Conservation (phyloP, 37 sponge, comb jelly and placozoan genomes). For the Bolinopsis microptera region DNA sequence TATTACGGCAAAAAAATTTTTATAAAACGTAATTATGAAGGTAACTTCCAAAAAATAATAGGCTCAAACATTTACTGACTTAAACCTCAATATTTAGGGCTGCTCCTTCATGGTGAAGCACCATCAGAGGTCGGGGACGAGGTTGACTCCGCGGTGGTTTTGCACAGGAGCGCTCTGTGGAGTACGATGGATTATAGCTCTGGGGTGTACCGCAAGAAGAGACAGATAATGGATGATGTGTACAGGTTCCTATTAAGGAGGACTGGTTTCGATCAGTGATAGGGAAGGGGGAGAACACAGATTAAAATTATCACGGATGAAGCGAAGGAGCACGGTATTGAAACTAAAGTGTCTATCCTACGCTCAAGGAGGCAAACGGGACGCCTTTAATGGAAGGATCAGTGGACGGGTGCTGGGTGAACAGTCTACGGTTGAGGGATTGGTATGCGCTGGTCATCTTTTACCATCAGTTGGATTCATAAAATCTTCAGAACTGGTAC, state of each 20-base stretch:
- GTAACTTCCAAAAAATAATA: too few relatives aligned
- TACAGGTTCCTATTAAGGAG: conserved; percentile 16
- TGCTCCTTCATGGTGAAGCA: too few relatives aligned
- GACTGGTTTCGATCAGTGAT: neutral
- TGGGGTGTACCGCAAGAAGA: conserved; percentile 12
- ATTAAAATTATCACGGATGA: conserved; percentile 47
- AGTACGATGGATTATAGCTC: neutral
- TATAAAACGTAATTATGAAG: too few relatives aligned
- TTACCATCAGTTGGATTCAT: conserved; percentile 46
- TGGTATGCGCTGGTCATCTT: neutral
- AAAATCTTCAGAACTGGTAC: neutral
- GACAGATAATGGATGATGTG: conserved; percentile 63
- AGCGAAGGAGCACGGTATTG: conserved; percentile 43
- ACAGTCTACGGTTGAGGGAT: conserved; percentile 18
- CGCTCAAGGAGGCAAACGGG: conserved; percentile 59
- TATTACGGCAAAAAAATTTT: too few relatives aligned
- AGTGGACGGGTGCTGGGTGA: conserved; percentile 21
- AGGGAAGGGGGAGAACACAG: conserved; percentile 22
- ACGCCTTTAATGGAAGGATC: conserved; percentile 35
- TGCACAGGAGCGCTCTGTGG: neutral
- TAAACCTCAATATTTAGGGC: neutral
- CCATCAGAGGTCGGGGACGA: neutral
- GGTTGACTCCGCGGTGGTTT: neutral
- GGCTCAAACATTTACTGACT: too few relatives aligned
- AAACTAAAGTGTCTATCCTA: conserved; percentile 60